Conservation (phyloP, 2,113 vertebrate species). For the Serinus canaria region DNA sequence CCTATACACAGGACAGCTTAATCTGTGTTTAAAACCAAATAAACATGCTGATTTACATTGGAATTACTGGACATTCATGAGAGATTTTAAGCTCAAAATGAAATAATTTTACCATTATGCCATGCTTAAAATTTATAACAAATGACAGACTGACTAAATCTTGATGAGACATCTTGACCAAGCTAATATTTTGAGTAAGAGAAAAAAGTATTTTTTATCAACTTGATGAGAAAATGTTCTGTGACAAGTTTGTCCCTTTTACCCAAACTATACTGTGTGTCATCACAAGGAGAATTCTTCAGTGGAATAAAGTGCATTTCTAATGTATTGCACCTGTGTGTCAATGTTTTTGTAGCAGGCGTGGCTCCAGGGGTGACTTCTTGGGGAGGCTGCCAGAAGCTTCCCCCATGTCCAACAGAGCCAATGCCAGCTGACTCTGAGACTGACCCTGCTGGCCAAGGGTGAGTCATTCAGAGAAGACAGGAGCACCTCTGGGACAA, state of each 20-base stretch:
- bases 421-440: rapidly evolving
- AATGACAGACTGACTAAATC: background rate
- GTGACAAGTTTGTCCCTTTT: background rate
- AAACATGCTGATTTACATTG: background rate
- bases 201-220: background rate
- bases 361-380: rapidly evolving
- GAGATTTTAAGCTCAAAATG: background rate
- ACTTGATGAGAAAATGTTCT: background rate
- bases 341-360: background rate
- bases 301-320: background rate
- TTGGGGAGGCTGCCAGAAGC: background rate
- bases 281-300: background rate
- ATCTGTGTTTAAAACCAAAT: background rate
- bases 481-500: background rate
- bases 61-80: background rate
- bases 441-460: rapidly evolving
- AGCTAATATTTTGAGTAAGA: background rate
- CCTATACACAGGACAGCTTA: background rate
- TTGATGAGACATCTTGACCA: background rate
- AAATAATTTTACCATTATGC: background rate
- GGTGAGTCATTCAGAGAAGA: rapidly evolving
- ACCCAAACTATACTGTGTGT: background rate
- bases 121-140: background rate
- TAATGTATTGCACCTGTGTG: rapidly evolving
- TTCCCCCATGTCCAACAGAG: background rate